phyloP scores from a whole-genome alignment of 1,140 invertebrate species.

The Lanistes nyassanus region DNA sequence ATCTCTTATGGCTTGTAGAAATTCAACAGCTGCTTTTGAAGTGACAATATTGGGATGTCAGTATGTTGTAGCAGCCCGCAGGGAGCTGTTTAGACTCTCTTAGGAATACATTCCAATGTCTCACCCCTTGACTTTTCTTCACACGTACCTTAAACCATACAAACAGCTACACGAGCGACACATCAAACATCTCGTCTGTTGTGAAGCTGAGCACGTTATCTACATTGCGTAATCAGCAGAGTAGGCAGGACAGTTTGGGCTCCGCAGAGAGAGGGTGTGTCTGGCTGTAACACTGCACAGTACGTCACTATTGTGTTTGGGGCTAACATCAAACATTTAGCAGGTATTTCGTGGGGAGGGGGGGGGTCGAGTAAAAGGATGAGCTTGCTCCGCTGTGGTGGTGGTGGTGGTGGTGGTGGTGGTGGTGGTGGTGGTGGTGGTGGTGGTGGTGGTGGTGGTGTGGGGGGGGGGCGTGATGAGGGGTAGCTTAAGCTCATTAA shows the following conservation, averaged over 20 bases:
- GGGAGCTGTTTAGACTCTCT: too few species aligned
- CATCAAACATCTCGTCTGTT: too few species aligned
- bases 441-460: conserved; percentile 5
- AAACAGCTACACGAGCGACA: too few species aligned
- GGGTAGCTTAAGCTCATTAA: not conserved
- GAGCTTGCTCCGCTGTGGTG: not conserved
- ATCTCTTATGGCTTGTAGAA: too few species aligned
- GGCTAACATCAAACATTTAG: not conserved
- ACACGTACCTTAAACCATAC: too few species aligned
- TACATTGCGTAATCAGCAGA: not conserved
- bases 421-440: conserved; percentile 5
- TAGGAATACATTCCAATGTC: too few species aligned
- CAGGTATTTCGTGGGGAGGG: not conserved
- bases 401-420: conserved; percentile 5
- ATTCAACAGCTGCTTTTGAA: too few species aligned
- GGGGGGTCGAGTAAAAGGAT: not conserved
- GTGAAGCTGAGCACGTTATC: too few species aligned
- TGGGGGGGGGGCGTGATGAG: not conserved
- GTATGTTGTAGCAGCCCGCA: too few species aligned
- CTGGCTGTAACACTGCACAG: not conserved
- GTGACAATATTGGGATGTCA: too few species aligned
- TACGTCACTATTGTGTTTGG: not conserved
- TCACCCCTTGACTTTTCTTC: too few species aligned
- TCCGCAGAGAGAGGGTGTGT: not conserved
- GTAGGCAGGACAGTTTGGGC: not conserved